Evolutionary conservation across 2,113 vertebrate species (phyloP), one percentile per base, ranked within the genome.

Genomic region (Neopipo cinnamomea): DNA sequence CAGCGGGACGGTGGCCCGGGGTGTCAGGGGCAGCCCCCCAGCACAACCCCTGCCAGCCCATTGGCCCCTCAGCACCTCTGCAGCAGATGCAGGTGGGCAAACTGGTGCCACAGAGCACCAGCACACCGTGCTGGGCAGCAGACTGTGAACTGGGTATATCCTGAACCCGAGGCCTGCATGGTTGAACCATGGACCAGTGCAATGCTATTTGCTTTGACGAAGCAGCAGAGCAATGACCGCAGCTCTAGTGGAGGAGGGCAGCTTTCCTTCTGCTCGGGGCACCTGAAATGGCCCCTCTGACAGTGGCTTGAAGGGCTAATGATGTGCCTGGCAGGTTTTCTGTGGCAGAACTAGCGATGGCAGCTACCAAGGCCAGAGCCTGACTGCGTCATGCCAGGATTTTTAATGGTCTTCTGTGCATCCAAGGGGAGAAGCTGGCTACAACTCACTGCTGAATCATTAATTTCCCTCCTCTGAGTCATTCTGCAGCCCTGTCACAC

Each of bases 381-480:
- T 24, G 61, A 37, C 66, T 68, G 62, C 0, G 0, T 41, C 1
- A 18, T 18, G 7, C 78, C 88, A 33, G n/a, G 41, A 33, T 31
- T 72, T 68, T 44, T 88, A 58, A 76, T 75, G 62, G 58, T 78
- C 35, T 11, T 23, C 63, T 28, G 56, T 63, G 62, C 62, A 41
- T 76, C 62, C 68, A 72, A 39, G 31, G 33, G 77, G 62, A 94
- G 84, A 94, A 79, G 70, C 25, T 3, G 0, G 47, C 74, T 66
- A 78, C 77, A 52, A 21, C 78, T 78, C 5, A 8, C 71, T 90
- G 94, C 82, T 94, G 82, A 93, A 93, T 95, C 96, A 75, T 85
- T 93, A 85, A 58, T 71, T 80, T 76, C 58, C 31, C 58, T 88
- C 50, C 58, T 75, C 62, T 66, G 94, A 90, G 85, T 83, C 96